phyloP scores from a whole-genome alignment of 2,113 vertebrate species.

The Paraplagusia blochii region DNA sequence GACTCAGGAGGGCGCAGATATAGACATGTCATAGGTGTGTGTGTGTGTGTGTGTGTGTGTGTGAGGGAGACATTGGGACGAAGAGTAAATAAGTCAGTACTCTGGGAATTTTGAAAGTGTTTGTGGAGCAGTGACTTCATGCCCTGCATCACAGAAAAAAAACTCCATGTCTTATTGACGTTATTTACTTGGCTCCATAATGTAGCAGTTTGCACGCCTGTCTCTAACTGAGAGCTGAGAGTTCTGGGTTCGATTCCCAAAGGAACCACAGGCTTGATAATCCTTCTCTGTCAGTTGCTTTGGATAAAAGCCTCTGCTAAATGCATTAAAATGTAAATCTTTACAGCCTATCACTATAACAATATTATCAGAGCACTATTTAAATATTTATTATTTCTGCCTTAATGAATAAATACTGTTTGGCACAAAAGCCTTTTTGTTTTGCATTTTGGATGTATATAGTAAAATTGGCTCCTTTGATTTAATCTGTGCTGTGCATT shows the following conservation, averaged over 20 bases:
- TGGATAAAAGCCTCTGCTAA: no score
- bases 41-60: slow-evolving; percentile 11
- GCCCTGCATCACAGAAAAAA: no score
- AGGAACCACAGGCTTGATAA: no score
- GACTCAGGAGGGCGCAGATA: slow-evolving; percentile 35
- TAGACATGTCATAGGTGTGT: slow-evolving; percentile 15
- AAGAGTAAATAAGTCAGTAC: slow-evolving; percentile 45
- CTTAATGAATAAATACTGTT: slow-evolving; percentile 48
- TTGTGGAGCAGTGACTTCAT: slow-evolving; percentile 33
- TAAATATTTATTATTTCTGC: slow-evolving; percentile 59
- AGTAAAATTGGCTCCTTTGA: slow-evolving; percentile 17
- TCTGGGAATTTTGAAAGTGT: slow-evolving; percentile 51
- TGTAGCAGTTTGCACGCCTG: no score
- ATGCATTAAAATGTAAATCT: no score
- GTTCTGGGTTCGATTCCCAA: no score
- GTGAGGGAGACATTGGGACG: slow-evolving; percentile 36
- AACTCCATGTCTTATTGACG: no score
- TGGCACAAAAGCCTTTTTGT: slow-evolving; percentile 31
- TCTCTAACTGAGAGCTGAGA: no score
- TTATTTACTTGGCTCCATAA: no score
- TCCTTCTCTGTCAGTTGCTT: no score
- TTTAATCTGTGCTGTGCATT: no score
- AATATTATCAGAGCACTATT: slow-evolving; percentile 34
- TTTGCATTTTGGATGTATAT: slow-evolving; percentile 39
- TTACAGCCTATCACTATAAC: no score